A percentile compares a stretch with the other conserved stretches of the same genome.
These are phyloP conservation scores for Dolichoris vasculosae DNA, from an alignment of 1,140 invertebrate species.

Conservation along the genomic window DNA sequence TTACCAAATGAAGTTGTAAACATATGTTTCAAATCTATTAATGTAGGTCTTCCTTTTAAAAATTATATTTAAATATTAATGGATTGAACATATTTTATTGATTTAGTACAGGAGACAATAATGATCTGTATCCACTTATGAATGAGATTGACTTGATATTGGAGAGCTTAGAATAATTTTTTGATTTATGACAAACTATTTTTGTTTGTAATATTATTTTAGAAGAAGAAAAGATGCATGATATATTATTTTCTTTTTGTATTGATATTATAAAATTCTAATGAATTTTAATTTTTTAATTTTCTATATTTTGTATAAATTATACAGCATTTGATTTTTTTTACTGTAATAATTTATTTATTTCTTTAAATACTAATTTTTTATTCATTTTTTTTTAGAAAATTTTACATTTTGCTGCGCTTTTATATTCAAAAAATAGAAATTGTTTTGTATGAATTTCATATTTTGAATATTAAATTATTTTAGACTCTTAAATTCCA, in stretches of 20 bases:
- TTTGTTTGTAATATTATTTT: no score
- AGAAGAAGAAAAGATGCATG: no score
- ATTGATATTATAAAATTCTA: neutral
- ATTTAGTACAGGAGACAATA: conserved; percentile 30
- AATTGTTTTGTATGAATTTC: no score
- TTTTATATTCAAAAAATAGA: no score
- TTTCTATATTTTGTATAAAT: neutral
- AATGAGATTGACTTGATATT: neutral
- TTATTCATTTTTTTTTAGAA: neutral
- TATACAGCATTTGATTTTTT: neutral
- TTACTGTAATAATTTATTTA: neutral
- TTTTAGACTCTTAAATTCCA: neutral
- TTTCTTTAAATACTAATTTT: neutral
- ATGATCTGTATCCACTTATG: conserved; percentile 50
- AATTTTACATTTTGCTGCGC: no score
- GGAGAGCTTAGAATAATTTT: conserved; percentile 1
- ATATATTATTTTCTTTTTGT: no score
- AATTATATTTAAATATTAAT: conserved; percentile 57
- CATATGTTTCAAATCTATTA: conserved; percentile 51
- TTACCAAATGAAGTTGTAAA: conserved; percentile 50
- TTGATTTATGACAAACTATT: neutral
- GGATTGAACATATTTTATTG: conserved; percentile 58
- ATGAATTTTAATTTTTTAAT: neutral
- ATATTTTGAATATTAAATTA: neutral
- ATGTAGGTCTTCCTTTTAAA: conserved; percentile 65